Conservation (phyloP, 2,888 invertebrate species). For the Chaetogeoica ovagalla region DNA sequence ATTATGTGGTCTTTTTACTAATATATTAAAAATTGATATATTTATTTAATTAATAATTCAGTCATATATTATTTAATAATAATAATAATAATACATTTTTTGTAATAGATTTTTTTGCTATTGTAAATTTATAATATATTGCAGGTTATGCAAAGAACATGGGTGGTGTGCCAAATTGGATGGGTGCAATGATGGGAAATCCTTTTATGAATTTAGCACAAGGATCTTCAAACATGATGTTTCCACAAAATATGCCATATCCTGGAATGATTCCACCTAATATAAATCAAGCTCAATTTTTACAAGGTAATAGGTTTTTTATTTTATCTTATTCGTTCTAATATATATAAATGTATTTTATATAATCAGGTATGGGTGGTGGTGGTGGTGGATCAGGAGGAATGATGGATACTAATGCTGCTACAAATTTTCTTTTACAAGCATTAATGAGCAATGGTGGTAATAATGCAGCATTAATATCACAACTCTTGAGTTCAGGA, state of each 20-base stretch:
- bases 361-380: conserved; percentile 35
- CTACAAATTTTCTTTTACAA: conserved; percentile 48
- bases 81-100: too few relatives aligned
- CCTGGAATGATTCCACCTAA: conserved; percentile 61
- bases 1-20: not conserved
- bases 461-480: conserved; percentile 48
- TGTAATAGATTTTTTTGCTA: not conserved
- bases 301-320: conserved; percentile 73
- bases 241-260: conserved; percentile 57
- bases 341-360: not conserved
- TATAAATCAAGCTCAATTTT: conserved; percentile 74
- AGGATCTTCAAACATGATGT: conserved; percentile 49
- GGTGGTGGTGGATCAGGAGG: conserved; percentile 35
- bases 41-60: not conserved
- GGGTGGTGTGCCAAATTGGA: conserved; percentile 51
- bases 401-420: conserved; percentile 50
- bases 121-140: conserved; percentile 8
- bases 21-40: too few relatives aligned
- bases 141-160: conserved; percentile 39
- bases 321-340: not conserved
- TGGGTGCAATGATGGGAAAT: conserved; percentile 52
- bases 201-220: conserved; percentile 53
- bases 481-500: conserved; percentile 46
- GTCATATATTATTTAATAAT: not conserved
- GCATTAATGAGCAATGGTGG: conserved; percentile 50